A percentile compares a stretch with the other conserved stretches of the same genome.
phyloP scores from a whole-genome alignment of 1,140 invertebrate genomes.

The Zaprionus ghesquierei region DNA sequence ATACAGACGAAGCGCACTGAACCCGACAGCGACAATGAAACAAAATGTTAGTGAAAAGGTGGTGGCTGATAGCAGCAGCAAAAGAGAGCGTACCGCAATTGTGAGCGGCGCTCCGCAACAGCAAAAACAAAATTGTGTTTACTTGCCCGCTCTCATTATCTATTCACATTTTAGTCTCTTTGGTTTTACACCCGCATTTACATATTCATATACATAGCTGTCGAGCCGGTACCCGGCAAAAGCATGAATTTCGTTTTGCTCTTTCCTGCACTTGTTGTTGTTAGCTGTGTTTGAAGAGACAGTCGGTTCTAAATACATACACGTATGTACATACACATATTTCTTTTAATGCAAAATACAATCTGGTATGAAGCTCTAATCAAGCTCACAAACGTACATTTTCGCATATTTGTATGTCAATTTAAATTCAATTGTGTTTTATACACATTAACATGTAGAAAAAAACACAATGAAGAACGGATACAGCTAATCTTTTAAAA shows the following conservation, averaged over 20 bases:
- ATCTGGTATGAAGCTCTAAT: constrained; percentile 9
- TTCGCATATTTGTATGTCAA: background rate
- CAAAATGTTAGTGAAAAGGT: constrained; percentile 50
- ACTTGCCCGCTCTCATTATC: background rate
- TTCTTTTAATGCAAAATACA: constrained; percentile 48
- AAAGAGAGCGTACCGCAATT: background rate
- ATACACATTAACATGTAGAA: too few species aligned
- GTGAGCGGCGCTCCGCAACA: background rate
- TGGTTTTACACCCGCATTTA: background rate
- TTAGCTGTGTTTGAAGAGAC: constrained; percentile 13
- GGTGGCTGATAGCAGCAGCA: constrained; percentile 50
- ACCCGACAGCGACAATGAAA: constrained; percentile 49
- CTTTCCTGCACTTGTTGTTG: constrained; percentile 24
- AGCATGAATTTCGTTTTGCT: constrained; percentile 7
- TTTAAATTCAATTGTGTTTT: too few species aligned
- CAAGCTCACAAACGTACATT: constrained; percentile 40
- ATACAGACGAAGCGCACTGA: constrained; percentile 53
- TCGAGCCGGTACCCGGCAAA: constrained; percentile 23
- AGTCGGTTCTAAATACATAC: constrained; percentile 69
- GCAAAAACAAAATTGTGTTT: constrained; percentile 19
- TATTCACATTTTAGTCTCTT: constrained; percentile 10
- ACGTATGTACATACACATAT: background rate
- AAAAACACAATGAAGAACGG: too few species aligned
- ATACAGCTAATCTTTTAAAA: too few species aligned
- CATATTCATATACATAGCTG: background rate